Conservation (phyloP, 2,113 vertebrate genomes). For the Lophochroa leadbeateri region DNA sequence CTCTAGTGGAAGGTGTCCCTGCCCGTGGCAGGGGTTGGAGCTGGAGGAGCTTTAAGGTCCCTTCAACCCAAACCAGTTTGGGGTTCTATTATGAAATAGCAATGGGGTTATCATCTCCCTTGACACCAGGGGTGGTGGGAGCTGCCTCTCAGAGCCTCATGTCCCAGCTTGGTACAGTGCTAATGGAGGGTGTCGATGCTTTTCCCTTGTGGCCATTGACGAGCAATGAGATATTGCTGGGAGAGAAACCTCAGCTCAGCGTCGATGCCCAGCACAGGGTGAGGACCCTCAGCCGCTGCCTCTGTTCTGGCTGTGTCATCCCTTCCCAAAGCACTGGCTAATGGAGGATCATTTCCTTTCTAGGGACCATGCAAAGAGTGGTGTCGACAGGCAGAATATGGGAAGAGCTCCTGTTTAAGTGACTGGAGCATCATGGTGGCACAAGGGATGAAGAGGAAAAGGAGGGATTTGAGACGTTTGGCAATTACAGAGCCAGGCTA, state of each 20-base stretch:
- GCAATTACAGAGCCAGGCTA: background rate
- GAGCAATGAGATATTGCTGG: background rate
- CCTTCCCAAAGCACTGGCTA: background rate
- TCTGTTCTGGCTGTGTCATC: background rate
- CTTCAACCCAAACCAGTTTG: background rate
- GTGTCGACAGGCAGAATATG: background rate
- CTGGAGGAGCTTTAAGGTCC: background rate
- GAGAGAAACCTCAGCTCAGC: background rate
- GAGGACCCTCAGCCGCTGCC: background rate
- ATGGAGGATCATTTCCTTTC: background rate
- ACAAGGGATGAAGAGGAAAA: background rate
- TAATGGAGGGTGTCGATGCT: background rate
- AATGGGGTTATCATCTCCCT: background rate
- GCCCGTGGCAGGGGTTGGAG: too few species aligned
- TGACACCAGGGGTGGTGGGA: background rate
- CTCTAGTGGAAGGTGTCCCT: too few species aligned
- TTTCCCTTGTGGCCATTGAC: accelerated
- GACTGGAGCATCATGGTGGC: background rate
- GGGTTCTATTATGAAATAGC: background rate
- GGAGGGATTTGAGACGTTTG: background rate
- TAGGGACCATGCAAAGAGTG: background rate
- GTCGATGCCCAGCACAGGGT: background rate
- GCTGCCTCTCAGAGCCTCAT: background rate
- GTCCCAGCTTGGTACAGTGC: background rate
- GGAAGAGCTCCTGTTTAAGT: background rate